A percentile compares a stretch with the other conserved stretches of the same genome.
Conservation (phyloP, 1,140 invertebrate genomes). For the Dufourea novaeangliae region DNA sequence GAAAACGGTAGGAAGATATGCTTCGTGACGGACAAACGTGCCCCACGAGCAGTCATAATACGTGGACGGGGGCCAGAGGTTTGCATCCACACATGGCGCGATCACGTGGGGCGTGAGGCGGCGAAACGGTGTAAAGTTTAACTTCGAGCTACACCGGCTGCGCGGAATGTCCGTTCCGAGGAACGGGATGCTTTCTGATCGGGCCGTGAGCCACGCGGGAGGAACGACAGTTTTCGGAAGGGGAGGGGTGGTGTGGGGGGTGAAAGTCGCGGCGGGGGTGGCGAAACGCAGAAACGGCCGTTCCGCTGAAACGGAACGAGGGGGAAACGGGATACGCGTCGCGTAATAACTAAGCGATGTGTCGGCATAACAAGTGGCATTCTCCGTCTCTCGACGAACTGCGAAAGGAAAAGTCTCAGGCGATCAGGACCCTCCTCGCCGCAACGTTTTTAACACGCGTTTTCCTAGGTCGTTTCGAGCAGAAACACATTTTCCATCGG, state of each 20-base stretch:
- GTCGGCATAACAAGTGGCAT: conserved; percentile 67
- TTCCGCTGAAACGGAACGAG: neutral
- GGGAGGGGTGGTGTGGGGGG: no score
- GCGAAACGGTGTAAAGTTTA: conserved; percentile 76
- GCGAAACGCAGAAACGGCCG: conserved; percentile 17
- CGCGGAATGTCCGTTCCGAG: conserved; percentile 74
- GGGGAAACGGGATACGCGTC: conserved; percentile 27
- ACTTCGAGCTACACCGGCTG: conserved; percentile 79
- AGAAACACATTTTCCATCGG: no score
- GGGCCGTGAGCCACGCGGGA: conserved; percentile 22
- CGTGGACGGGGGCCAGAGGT: conserved; percentile 60
- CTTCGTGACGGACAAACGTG: no score
- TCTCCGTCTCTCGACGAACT: conserved; percentile 44
- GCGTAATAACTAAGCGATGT: conserved; percentile 69
- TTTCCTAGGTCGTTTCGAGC: neutral
- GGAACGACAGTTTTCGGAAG: conserved; percentile 5
- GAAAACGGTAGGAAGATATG: neutral
- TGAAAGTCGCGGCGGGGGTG: neutral
- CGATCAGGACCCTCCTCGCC: neutral
- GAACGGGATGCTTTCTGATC: conserved; percentile 54
- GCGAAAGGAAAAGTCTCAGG: conserved; percentile 28
- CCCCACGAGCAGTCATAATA: conserved; percentile 76
- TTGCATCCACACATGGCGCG: conserved; percentile 76
- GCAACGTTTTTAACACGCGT: neutral
- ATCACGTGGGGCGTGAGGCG: conserved; percentile 62